phyloP scores from a whole-genome alignment of 2,888 invertebrate species.

The Lepidonotus clava region DNA sequence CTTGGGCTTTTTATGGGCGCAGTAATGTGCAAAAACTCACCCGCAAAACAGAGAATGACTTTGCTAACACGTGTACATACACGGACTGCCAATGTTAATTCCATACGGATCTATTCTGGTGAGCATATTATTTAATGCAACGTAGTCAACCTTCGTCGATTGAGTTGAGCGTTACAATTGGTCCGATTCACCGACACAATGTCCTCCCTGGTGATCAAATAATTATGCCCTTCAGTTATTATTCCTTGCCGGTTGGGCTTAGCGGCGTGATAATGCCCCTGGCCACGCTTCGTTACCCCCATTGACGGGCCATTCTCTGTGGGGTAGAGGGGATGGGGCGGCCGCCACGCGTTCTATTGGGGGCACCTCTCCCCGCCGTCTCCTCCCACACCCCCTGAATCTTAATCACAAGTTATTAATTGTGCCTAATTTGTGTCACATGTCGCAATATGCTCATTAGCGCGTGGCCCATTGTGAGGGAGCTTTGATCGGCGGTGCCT shows the following conservation, averaged over 20 bases:
- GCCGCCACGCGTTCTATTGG: neutral
- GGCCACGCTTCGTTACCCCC: constrained; percentile 24
- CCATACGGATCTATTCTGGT: too few species aligned
- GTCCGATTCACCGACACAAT: constrained; percentile 11
- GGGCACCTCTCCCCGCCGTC: neutral
- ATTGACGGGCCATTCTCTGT: neutral
- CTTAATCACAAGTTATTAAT: constrained; percentile 47
- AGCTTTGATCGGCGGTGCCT: constrained; percentile 35
- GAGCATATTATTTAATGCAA: neutral
- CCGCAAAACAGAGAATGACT: too few species aligned
- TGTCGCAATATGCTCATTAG: constrained; percentile 52
- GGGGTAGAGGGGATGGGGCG: constrained; percentile 6
- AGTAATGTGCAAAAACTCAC: too few species aligned
- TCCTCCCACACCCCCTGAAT: neutral
- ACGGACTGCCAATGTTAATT: too few species aligned
- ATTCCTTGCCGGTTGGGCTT: neutral
- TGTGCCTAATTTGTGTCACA: constrained; percentile 52
- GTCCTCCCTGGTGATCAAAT: constrained; percentile 30
- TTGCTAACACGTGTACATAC: too few species aligned
- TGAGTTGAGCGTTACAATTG: neutral
- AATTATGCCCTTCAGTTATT: constrained; percentile 42
- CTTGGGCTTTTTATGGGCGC: too few species aligned
- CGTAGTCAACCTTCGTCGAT: neutral
- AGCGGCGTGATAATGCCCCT: neutral
- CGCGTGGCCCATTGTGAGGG: neutral